Evolutionary conservation across 2,113 vertebrate species (phyloP).

Genomic region (Enhydra lutris): DNA sequence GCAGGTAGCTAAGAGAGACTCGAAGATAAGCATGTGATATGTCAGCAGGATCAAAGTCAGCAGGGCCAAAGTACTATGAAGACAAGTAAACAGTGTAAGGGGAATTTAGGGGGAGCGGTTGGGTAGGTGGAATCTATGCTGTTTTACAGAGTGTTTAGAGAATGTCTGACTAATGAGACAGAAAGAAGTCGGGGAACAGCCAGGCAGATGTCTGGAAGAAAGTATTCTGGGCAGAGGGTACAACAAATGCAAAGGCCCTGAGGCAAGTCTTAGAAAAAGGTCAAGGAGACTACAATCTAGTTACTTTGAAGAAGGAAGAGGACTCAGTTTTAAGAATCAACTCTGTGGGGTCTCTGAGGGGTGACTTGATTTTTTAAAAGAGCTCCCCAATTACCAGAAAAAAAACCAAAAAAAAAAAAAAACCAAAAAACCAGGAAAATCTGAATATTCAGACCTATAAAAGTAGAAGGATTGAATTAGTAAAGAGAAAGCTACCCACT

Average conservation of each 20-base stretch:
- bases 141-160: background rate
- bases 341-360: background rate
- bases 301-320: background rate
- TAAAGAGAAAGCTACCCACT: background rate
- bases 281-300: background rate
- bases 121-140: background rate
- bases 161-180: background rate
- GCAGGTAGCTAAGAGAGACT: background rate
- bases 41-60: too few species aligned
- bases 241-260: background rate
- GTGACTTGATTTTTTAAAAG: background rate
- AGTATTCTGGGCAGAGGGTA: background rate
- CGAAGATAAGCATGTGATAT: background rate
- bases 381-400: background rate
- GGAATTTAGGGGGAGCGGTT: accelerated
- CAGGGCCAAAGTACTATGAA: background rate
- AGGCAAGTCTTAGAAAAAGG: background rate
- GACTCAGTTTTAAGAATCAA: background rate
- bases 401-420: background rate
- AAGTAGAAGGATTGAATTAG: background rate
- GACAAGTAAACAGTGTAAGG: background rate
- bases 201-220: background rate
- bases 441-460: background rate
- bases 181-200: background rate
- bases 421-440: background rate